A percentile compares a stretch with the other conserved stretches of the same genome.
These are phyloP conservation scores for Megaceryle alcyon DNA, from an alignment of 2,797 vertebrate genomes.

Conservation along the genomic window DNA sequence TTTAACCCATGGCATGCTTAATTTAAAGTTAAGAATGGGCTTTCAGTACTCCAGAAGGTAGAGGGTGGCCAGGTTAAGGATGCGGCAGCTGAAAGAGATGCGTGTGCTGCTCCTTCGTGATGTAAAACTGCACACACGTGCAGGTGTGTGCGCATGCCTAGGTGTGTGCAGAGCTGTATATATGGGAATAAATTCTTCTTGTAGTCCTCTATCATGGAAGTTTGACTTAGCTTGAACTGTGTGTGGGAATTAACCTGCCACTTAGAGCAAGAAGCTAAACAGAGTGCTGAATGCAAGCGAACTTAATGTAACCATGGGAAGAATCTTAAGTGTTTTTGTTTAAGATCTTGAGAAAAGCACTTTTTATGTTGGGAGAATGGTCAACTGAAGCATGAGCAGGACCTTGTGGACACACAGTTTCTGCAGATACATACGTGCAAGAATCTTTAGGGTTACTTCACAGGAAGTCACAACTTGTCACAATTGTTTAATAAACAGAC, in stretches of 20 bases:
- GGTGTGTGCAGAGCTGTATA: background rate
- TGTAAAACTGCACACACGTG: accelerated
- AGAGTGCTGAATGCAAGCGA: background rate
- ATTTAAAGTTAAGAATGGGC: background rate
- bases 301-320: background rate
- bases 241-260: background rate
- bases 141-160: background rate
- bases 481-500: constrained; percentile 57
- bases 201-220: background rate
- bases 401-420: background rate
- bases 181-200: background rate
- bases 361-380: background rate
- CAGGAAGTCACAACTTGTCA: constrained; percentile 42
- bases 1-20: background rate
- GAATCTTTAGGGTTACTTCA: background rate
- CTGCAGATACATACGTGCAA: background rate
- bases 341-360: background rate
- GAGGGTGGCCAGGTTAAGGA: background rate
- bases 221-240: constrained; percentile 36
- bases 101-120: background rate
- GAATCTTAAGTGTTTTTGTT: too few relatives aligned
- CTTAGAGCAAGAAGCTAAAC: background rate
- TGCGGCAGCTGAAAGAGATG: background rate
- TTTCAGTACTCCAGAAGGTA: background rate
- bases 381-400: background rate